Base-by-base conservation (phyloP, 2,888 invertebrate species). In the Hartigia nigra region DNA sequence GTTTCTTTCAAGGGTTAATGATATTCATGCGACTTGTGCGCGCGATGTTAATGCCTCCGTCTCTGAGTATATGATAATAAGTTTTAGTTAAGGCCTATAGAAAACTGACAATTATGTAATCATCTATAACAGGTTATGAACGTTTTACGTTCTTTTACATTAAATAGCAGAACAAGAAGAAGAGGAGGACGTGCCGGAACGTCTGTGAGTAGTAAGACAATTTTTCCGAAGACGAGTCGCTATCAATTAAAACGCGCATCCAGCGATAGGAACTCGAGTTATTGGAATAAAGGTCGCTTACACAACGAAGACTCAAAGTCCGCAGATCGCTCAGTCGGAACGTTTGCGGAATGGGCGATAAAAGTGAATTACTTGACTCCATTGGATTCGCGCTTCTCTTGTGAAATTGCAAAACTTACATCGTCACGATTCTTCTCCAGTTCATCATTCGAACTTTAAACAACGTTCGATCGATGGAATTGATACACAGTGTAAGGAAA, bases 151-250 rank as follows among this genome's bases (percentile, higher is more conserved):
- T 9, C 55, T 55, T 55, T 55, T 23, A 9, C 9, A 55, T 23
- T 23, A 2, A 9, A 55, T 9, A 1, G 23, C 23, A 23, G 55
- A 55, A 55, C n/a, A n/a, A n/a, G n/a, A n/a, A n/a, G n/a, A n/a
- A n/a, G n/a, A n/a, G n/a, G n/a, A n/a, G n/a, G 23, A 55, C 23
- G 5, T 9, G 23, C 55, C 14, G 9, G 55, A 55, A 14, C 23
- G 55, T 55, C 14, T 23, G 23, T 55, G 23, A 23, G 55, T 55
- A 35, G 4, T 35, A 5, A 55, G 9, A 23, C 9, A 23, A 23
- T 55, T 55, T 55, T 55, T 55, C 14, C 23, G 23, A 55, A 23
- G 9, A 55, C 90, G 78, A 91, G n/a, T 88, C 88, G 90, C 91
- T 91, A 91, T 91, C 80, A 72, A 34, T 34, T 31, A 23, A 72